phyloP scores from a whole-genome alignment of 2,888 invertebrate genomes.

The Himalopsyche tibetana region DNA sequence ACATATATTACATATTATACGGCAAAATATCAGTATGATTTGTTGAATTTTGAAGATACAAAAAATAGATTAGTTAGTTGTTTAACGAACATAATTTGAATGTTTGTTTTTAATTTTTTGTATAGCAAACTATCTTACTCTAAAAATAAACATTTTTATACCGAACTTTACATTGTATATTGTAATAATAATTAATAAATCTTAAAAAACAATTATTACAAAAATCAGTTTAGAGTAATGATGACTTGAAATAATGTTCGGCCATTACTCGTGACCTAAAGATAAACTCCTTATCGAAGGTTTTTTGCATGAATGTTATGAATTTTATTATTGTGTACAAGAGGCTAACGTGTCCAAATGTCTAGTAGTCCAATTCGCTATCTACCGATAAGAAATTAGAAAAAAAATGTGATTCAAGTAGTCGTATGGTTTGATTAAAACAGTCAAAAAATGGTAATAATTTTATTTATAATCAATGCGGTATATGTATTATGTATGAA shows the following conservation, averaged over 20 bases:
- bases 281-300: slow-evolving; percentile 19
- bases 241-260: slow-evolving; percentile 2
- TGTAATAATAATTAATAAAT: neutral
- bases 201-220: too few species aligned
- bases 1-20: too few species aligned
- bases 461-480: neutral
- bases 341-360: slow-evolving; percentile 27
- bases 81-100: too few species aligned
- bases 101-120: too few species aligned
- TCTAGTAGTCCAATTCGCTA: slow-evolving; percentile 34
- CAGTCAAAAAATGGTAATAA: neutral
- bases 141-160: too few species aligned
- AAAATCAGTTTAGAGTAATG: neutral
- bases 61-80: too few species aligned
- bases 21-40: too few species aligned
- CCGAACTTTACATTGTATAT: neutral
- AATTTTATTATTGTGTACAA: slow-evolving; percentile 28
- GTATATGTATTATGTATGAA: too few species aligned
- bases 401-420: neutral
- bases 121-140: too few species aligned
- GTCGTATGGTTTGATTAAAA: neutral
- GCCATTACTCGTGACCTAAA: neutral
- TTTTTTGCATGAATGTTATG: slow-evolving; percentile 13
- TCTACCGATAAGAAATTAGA: slow-evolving; percentile 12
- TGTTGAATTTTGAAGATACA: too few species aligned